Evolutionary conservation across 2,888 invertebrate genomes (phyloP).

Genomic region (Xylota sylvarum): DNA sequence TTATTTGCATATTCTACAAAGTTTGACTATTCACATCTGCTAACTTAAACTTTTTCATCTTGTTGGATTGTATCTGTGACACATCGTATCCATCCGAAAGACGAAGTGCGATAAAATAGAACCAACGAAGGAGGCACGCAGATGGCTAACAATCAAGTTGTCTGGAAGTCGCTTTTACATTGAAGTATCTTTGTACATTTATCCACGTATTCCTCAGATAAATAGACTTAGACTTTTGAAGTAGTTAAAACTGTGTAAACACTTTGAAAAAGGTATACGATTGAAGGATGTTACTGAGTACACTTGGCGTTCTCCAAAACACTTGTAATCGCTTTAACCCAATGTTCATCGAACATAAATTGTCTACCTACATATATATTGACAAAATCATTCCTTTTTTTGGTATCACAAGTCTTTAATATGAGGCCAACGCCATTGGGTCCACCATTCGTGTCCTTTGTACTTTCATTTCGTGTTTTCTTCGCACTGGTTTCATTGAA

Average conservation of each 20-base stretch:
- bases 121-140: not conserved
- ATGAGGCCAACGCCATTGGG: too few species aligned
- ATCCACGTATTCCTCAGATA: not conserved
- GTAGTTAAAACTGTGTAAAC: not conserved
- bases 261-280: not conserved
- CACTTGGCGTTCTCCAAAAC: not conserved
- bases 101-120: not conserved
- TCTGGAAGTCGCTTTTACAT: not conserved
- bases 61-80: not conserved
- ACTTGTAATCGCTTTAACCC: not conserved
- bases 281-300: too few species aligned
- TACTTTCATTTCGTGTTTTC: not conserved
- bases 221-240: not conserved
- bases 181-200: not conserved
- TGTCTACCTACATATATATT: not conserved
- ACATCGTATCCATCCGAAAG: not conserved
- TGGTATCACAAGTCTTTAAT: too few species aligned
- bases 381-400: too few species aligned
- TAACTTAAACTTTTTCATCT: not conserved
- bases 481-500: not conserved
- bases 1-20: too few species aligned
- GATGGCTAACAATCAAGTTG: not conserved
- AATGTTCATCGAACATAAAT: not conserved
- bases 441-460: not conserved
- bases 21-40: not conserved